phyloP scores from a whole-genome alignment of 2,888 invertebrate species.

The Trachelus iudaicus region DNA sequence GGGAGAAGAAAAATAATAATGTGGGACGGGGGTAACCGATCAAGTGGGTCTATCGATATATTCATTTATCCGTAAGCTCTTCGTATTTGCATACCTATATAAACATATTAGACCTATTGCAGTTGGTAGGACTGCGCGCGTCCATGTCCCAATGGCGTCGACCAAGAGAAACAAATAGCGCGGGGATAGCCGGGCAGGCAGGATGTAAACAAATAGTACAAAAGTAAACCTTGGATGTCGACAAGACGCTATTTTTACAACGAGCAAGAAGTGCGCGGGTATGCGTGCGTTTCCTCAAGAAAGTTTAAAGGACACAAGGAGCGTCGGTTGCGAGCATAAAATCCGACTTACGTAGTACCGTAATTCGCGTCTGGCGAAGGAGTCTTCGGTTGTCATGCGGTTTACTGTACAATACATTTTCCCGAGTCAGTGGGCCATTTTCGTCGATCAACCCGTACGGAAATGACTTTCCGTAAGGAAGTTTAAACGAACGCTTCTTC shows the following conservation, averaged over 20 bases:
- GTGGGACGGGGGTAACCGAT: neutral
- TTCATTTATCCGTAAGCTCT: neutral
- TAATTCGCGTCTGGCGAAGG: neutral
- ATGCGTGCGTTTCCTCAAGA: neutral
- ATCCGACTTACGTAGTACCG: neutral
- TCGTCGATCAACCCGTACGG: neutral
- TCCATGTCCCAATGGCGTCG: neutral
- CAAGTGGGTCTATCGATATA: neutral
- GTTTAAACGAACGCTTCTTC: neutral
- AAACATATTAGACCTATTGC: neutral
- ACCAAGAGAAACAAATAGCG: conserved; percentile 8
- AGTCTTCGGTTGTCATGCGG: neutral
- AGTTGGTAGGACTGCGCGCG: neutral
- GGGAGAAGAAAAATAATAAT: neutral
- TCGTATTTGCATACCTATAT: neutral
- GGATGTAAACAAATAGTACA: conserved; percentile 19
- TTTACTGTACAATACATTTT: neutral
- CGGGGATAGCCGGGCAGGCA: neutral
- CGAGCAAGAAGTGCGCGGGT: neutral
- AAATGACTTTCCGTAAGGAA: neutral
- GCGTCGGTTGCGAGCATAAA: neutral
- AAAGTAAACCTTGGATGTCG: conserved; percentile 11
- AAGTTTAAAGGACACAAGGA: neutral
- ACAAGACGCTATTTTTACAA: conserved; percentile 12
- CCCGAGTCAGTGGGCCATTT: neutral